Percentiles rank a stretch among this genome's conserved stretches.
Evolutionary conservation across 2,888 invertebrate species (phyloP).

Genomic region (Eupithecia subumbrata): DNA sequence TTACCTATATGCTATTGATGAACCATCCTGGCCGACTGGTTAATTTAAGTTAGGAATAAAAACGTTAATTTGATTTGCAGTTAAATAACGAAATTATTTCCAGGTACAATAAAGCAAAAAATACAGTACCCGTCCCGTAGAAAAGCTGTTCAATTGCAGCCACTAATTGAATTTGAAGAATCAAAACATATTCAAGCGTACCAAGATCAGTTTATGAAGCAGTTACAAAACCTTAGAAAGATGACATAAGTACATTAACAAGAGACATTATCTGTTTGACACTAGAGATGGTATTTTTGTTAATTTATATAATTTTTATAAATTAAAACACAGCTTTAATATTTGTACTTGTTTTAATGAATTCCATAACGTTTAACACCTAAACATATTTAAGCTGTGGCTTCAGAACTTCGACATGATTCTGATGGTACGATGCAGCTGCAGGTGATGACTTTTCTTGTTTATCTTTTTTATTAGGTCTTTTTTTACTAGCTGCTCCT

Average conservation of each 20-base stretch:
- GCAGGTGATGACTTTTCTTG: background rate
- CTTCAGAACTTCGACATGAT: background rate
- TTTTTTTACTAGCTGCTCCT: background rate
- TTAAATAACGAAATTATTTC: background rate
- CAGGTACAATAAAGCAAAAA: conserved; percentile 10
- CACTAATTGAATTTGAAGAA: conserved; percentile 52
- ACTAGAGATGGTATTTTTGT: conserved; percentile 26
- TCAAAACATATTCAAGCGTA: conserved; percentile 37
- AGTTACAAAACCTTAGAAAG: conserved; percentile 59
- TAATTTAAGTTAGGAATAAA: background rate
- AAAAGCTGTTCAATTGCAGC: conserved; percentile 32
- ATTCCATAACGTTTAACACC: background rate
- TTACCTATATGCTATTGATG: background rate
- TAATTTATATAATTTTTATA: conserved; percentile 36
- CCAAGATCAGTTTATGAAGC: conserved; percentile 61
- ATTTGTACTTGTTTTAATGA: background rate
- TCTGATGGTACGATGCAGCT: background rate
- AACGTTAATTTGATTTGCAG: background rate
- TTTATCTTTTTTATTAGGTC: background rate
- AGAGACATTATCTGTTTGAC: conserved; percentile 24
- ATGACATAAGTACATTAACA: conserved; percentile 43
- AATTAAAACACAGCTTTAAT: conserved; percentile 24
- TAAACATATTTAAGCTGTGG: background rate
- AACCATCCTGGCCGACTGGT: background rate
- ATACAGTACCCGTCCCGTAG: conserved; percentile 17